Conservation (phyloP, 2,113 vertebrate genomes). For the Lagopus leucura region DNA sequence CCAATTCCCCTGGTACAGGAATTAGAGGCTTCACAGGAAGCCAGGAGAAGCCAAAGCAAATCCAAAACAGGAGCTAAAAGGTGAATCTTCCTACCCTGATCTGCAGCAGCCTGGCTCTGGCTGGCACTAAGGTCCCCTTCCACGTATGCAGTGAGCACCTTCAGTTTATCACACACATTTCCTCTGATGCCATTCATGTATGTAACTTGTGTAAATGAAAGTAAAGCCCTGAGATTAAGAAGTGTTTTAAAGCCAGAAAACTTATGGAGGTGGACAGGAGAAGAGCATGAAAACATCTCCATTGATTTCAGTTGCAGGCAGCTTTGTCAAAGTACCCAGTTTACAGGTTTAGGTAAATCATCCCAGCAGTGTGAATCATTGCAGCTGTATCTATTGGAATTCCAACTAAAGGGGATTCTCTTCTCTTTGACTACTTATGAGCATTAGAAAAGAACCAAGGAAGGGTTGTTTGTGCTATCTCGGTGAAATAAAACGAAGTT, state of each 20-base stretch:
- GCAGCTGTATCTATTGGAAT: not conserved
- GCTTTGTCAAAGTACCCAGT: not conserved
- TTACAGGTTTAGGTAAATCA: slow-evolving; percentile 24
- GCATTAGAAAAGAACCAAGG: not conserved
- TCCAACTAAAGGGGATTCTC: not conserved
- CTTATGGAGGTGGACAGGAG: not conserved
- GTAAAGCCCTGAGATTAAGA: not conserved
- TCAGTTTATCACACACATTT: not conserved
- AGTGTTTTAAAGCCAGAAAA: not conserved
- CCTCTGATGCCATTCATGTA: not conserved
- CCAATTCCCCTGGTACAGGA: not conserved
- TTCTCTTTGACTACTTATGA: not conserved
- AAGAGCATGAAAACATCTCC: not conserved
- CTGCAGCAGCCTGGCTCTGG: not conserved
- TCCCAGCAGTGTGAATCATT: not conserved
- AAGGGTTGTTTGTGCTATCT: not conserved
- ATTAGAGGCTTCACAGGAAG: not conserved
- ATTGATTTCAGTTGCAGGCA: not conserved
- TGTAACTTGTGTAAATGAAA: not conserved
- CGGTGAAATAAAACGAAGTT: not conserved
- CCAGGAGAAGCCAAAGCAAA: not conserved
- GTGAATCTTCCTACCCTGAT: not conserved
- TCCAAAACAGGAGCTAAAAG: not conserved
- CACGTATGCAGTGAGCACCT: not conserved
- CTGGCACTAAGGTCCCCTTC: fast-evolving